Conservation (phyloP, 1,140 invertebrate species). For the Aphaenogaster ashmeadi region DNA sequence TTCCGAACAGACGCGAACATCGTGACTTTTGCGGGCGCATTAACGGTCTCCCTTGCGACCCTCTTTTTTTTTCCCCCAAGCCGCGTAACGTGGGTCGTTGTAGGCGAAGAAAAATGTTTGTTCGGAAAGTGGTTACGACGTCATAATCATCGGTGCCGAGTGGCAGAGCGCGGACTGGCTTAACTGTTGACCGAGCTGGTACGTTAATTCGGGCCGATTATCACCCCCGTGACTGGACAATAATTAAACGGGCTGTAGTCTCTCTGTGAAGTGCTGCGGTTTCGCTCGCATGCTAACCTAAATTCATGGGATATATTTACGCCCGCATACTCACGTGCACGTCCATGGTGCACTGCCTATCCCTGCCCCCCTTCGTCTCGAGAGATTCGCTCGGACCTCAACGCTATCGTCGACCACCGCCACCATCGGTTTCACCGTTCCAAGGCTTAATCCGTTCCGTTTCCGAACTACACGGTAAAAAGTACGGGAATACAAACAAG, state of each 20-base stretch:
- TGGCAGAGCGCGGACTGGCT: conserved; percentile 5
- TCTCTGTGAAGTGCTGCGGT: conserved; percentile 82
- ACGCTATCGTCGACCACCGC: conserved; percentile 19
- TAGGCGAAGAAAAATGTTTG: conserved; percentile 44
- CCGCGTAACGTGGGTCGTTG: not conserved
- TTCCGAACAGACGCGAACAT: not conserved
- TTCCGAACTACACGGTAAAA: conserved; percentile 2
- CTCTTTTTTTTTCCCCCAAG: not conserved
- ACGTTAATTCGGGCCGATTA: conserved; percentile 81
- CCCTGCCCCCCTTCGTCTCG: not conserved
- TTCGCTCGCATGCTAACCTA: conserved; percentile 84
- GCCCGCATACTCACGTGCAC: conserved; percentile 77
- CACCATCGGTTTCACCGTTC: conserved; percentile 21
- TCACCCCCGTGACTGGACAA: conserved; percentile 78
- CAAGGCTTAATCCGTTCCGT: conserved; percentile 11
- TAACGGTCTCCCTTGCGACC: not conserved
- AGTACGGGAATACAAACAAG: not conserved
- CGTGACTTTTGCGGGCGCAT: not conserved
- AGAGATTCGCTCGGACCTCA: conserved; percentile 45
- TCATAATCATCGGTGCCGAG: conserved; percentile 60
- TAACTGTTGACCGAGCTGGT: conserved; percentile 49
- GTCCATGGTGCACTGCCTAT: conserved; percentile 41
- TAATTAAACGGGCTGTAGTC: conserved; percentile 79
- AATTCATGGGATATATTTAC: conserved; percentile 85
- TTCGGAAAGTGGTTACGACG: conserved; percentile 48